These are phyloP conservation scores for Leptinotarsa juncta DNA, from an alignment of 2,888 invertebrate species.

Conservation along the genomic window DNA sequence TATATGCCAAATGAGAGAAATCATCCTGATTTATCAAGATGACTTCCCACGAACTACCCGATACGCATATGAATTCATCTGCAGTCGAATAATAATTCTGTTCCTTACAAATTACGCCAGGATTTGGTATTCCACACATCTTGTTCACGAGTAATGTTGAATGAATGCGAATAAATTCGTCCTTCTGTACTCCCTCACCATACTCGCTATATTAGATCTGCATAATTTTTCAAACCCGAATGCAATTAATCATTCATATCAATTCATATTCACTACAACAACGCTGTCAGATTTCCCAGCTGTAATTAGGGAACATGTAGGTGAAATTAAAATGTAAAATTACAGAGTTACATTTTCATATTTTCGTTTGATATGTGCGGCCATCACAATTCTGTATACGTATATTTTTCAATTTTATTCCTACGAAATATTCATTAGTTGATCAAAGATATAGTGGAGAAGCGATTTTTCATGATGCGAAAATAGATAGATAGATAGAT, in stretches of 20 bases:
- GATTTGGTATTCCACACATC: constrained; percentile 31
- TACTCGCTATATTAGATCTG: constrained; percentile 14
- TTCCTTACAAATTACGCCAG: constrained; percentile 25
- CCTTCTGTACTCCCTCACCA: background rate
- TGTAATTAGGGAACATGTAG: constrained; percentile 3
- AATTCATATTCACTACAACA: constrained; percentile 9
- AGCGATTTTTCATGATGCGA: no score
- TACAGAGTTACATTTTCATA: constrained; percentile 1
- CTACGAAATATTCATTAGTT: no score
- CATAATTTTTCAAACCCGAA: constrained; percentile 19
- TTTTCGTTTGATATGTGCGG: background rate
- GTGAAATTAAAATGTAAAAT: constrained; percentile 15
- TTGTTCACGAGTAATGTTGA: constrained; percentile 21
- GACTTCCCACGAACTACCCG: background rate
- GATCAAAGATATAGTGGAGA: no score
- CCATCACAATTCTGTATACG: no score
- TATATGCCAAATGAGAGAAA: background rate
- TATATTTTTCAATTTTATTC: no score
- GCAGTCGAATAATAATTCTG: constrained; percentile 18
- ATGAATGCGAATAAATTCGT: constrained; percentile 28
- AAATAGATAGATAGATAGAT: no score
- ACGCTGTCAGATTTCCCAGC: background rate
- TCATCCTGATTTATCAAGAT: background rate
- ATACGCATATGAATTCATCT: constrained; percentile 9
- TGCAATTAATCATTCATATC: constrained; percentile 21